Evolutionary conservation across 2,888 invertebrate species (phyloP), one percentile per base, ranked within the genome.

Genomic region (Sinohyriopsis cumingii): DNA sequence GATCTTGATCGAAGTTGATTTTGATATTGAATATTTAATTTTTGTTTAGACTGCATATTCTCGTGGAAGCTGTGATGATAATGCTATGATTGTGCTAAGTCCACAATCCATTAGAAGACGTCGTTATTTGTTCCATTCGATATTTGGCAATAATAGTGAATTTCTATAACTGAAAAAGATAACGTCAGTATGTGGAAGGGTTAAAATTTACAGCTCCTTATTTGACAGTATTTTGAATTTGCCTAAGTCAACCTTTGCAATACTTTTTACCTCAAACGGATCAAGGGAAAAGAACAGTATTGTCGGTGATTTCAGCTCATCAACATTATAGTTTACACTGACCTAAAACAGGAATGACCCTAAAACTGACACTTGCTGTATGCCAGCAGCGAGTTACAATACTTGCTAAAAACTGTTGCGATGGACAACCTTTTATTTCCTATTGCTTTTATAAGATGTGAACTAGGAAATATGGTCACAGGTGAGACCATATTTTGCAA

Each of bases 361-460:
- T 53, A 73, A 33, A 19, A 70, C 69, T 19, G 73, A 70, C 15
- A 70, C 73, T 28, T 68, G 73, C 9, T 65, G 69, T 3, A 73
- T 67, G 6, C 65, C 61, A 25, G 60, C 63, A 20, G 19, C 19
- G 22, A 69, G 33, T 12, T 9, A 9, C 55, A 59, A 19, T 12
- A 6, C 7, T 18, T 57, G 6, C 22, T 69, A 73, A 45, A 22
- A 63, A 12, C 61, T 24, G 20, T 57, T 28, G 19, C 20, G 55
- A 28, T 67, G 18, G 55, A 60, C n/a, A 53, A 63, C 66, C 22
- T 53, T 55, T 24, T 70, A 66, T 12, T 54, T 33, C 54, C 56
- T 53, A 18, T 70, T 24, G 19, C 19, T 59, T 18, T 64, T 20
- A 45, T 67, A 67, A 57, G 63, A 53, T 15, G 20, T 12, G n/a